phyloP scores from a whole-genome alignment of 2,888 invertebrate species.

The Nephrotoma guestfalica region DNA sequence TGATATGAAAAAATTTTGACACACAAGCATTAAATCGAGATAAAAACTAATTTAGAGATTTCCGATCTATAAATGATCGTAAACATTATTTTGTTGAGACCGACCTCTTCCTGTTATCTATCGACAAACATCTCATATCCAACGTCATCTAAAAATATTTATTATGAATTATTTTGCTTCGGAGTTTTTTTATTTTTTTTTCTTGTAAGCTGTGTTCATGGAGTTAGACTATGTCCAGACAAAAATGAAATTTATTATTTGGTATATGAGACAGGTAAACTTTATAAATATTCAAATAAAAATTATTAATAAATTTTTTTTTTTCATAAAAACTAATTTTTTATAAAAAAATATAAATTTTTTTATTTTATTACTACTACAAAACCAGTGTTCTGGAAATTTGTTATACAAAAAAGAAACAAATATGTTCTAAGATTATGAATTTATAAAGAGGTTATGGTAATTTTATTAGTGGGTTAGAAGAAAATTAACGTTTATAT shows the following conservation, averaged over 20 bases:
- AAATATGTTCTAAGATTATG: not conserved
- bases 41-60: not conserved
- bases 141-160: not conserved
- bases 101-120: not conserved
- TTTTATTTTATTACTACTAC: not conserved
- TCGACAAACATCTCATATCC: not conserved
- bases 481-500: not conserved
- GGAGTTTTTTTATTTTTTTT: not conserved
- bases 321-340: not conserved
- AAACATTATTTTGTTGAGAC: not conserved
- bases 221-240: slow-evolving; percentile 6
- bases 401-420: not conserved
- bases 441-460: not conserved
- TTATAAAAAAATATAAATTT: not conserved
- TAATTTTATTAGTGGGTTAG: not conserved
- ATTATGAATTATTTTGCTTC: not conserved
- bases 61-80: not conserved
- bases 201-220: not conserved
- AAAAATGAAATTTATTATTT: slow-evolving; percentile 5
- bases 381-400: not conserved
- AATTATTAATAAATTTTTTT: not conserved
- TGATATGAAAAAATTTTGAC: not conserved
- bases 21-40: not conserved
- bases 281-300: not conserved
- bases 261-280: slow-evolving; percentile 4